Percentiles rank a stretch among this genome's conserved stretches.
phyloP scores from a whole-genome alignment of 2,797 vertebrate species.

The Thamnophis elegans region DNA sequence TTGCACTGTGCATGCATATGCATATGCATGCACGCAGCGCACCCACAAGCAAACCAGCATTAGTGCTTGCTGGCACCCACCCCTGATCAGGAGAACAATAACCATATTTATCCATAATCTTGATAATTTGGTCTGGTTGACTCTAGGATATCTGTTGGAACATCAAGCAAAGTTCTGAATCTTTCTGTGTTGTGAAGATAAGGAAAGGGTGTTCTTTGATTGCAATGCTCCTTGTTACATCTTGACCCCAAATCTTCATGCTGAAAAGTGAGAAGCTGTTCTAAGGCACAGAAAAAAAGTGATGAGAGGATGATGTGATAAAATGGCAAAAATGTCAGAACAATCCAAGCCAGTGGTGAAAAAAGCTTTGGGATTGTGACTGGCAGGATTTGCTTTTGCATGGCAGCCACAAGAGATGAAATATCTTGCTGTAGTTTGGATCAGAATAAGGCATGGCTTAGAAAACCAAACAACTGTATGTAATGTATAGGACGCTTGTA shows the following conservation, averaged over 20 bases:
- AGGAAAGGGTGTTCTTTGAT: neutral
- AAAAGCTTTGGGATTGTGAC: slow-evolving; percentile 51
- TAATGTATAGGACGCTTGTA: neutral
- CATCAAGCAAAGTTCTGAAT: neutral
- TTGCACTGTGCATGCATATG: too few relatives aligned
- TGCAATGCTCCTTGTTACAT: neutral
- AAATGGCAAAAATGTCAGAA: slow-evolving; percentile 63
- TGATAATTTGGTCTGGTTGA: slow-evolving; percentile 33
- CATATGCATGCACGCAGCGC: too few relatives aligned
- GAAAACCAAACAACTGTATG: neutral
- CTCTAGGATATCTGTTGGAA: neutral
- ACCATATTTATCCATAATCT: neutral
- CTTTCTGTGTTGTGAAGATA: neutral
- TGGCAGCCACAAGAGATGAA: slow-evolving; percentile 40
- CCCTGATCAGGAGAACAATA: too few relatives aligned
- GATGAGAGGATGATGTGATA: slow-evolving; percentile 45
- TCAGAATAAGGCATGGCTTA: slow-evolving; percentile 1
- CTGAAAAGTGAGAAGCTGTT: slow-evolving; percentile 28
- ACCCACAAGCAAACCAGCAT: too few relatives aligned
- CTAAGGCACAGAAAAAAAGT: slow-evolving; percentile 28
- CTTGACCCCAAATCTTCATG: slow-evolving; percentile 9
- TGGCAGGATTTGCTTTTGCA: slow-evolving; percentile 32
- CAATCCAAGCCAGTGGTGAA: slow-evolving; percentile 25
- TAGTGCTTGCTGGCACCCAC: too few relatives aligned
- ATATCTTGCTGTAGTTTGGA: neutral